Conservation (phyloP, 92 coral and sea anemone genomes). For the Blastomussa wellsi region DNA sequence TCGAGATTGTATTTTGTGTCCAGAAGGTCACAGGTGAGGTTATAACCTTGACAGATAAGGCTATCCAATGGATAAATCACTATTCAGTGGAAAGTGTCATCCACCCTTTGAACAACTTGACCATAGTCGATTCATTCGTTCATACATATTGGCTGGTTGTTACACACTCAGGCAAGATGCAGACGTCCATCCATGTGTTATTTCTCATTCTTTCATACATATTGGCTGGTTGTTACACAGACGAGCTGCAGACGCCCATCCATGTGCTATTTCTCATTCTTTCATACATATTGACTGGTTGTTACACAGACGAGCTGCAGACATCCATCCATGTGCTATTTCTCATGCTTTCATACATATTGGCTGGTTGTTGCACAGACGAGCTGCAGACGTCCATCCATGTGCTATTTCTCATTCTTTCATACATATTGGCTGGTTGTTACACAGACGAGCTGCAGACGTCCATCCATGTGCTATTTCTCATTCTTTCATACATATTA, state of each 20-base stretch:
- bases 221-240: neutral
- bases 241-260: neutral
- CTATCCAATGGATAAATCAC: neutral
- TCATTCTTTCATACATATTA: conserved; percentile 9
- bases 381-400: neutral
- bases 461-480: neutral
- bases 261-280: neutral
- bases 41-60: too few relatives aligned
- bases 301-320: neutral
- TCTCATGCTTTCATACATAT: conserved; percentile 6
- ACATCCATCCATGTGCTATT: neutral
- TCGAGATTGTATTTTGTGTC: conserved; percentile 66
- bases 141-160: neutral
- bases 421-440: neutral
- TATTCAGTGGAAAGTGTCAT: neutral
- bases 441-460: neutral
- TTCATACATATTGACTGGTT: neutral
- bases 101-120: neutral
- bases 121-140: conserved; percentile 19
- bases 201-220: neutral
- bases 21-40: conserved; percentile 73
- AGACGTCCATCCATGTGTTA: neutral
- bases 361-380: neutral
- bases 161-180: neutral
- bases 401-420: neutral